phyloP scores from a whole-genome alignment of 2,113 vertebrate genomes.

The Ctenodactylus gundi region DNA sequence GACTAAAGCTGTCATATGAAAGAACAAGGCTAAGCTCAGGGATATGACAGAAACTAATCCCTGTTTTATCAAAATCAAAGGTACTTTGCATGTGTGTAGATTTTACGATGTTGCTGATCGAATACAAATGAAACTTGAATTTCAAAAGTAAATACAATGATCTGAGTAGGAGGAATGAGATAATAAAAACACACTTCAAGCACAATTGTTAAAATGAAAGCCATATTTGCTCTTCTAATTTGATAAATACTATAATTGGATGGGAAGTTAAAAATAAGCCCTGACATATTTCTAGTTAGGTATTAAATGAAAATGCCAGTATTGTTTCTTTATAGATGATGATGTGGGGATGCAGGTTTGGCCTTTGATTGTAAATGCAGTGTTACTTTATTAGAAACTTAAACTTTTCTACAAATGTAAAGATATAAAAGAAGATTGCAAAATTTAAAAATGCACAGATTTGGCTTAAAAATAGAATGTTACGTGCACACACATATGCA shows the following conservation, averaged over 20 bases:
- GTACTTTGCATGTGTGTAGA: neutral
- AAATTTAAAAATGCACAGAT: too few relatives aligned
- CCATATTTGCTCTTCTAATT: neutral
- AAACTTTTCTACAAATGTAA: neutral
- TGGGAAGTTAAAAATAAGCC: neutral
- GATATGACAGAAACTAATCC: constrained; percentile 14
- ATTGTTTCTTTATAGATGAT: neutral
- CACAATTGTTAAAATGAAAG: neutral
- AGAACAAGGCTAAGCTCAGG: neutral
- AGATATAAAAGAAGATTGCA: neutral
- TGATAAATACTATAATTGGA: neutral
- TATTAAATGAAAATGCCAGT: neutral
- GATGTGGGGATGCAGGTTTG: neutral
- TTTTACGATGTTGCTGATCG: neutral
- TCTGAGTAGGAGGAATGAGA: neutral
- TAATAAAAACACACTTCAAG: neutral
- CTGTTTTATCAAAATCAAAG: constrained; percentile 52
- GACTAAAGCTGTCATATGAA: constrained; percentile 19
- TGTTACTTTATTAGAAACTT: neutral
- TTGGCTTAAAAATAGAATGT: neutral
- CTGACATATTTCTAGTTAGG: neutral
- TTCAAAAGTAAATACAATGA: neutral
- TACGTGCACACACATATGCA: neutral
- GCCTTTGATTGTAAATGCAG: neutral
- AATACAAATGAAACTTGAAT: neutral